Base-by-base conservation (phyloP, 2,797 vertebrate species). In the Pempheris klunzingeri region DNA sequence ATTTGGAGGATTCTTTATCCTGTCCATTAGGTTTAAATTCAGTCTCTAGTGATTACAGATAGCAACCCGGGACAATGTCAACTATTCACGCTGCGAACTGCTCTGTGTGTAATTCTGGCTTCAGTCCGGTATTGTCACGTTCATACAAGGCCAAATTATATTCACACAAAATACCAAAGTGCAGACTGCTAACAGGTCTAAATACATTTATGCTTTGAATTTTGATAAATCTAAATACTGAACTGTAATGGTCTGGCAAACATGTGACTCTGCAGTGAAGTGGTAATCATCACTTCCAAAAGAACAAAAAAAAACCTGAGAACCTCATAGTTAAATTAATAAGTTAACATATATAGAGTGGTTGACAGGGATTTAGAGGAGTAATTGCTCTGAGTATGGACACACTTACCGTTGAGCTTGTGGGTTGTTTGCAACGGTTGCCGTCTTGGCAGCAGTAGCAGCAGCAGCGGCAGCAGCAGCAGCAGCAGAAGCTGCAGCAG, bases 41-140 rank as follows among this genome's bases (percentile, higher is more conserved):
- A 80, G 79, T 85, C 58, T 87, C 22, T 77, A 74, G 60, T 75
- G 57, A 78, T 88, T 87, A 89, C 77, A 83, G 74, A 90, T 82
- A 88, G 91, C 86, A 88, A 84, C 80, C 91, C 53, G 84, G 92
- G 92, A 93, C 90, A 93, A 92, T 83, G 88, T 91, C 89, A 92
- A 78, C 82, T 81, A 83, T 81, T 86, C 54, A 81, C 54, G 78
- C 77, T 85, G 80, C 74, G 80, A 85, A 90, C 78, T 79, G 50
- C 84, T 90, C 80, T 36, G 26, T 87, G 87, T 81, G 90, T 77
- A 34, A 68, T 78, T 82, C 78, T 89, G 83, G 89, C 87, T 82
- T 92, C 80, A 93, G 93, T 93, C 93, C 92, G 86, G 93, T 94
- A 93, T 94, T 94, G 93, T 93, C 92, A 94, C 92, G 92, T 93